phyloP scores from a whole-genome alignment of 1,140 invertebrate species.

The Onthophagus taurus region DNA sequence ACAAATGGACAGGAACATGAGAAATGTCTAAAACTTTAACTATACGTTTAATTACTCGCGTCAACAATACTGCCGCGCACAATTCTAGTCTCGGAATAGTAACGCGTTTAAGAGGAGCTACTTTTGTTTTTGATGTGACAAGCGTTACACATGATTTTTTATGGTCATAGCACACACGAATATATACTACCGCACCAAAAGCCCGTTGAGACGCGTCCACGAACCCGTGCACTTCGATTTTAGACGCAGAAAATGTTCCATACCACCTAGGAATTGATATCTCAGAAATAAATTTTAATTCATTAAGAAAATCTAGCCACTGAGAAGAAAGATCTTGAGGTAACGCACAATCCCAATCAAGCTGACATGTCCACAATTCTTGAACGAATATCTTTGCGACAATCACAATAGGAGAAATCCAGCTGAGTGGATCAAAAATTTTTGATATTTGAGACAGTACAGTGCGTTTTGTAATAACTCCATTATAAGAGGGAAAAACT shows the following conservation, averaged over 20 bases:
- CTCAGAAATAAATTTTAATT: conserved; percentile 15
- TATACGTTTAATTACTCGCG: too few species aligned
- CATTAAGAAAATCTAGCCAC: conserved; percentile 19
- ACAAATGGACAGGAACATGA: too few species aligned
- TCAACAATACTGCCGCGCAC: not conserved
- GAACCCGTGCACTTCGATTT: conserved; percentile 26
- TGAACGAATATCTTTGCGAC: conserved; percentile 33
- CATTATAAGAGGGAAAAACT: too few species aligned
- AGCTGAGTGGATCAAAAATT: conserved; percentile 23
- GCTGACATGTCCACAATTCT: conserved; percentile 23
- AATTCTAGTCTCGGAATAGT: conserved; percentile 6
- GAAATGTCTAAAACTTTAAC: too few species aligned
- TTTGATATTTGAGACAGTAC: conserved; percentile 4
- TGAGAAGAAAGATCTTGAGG: conserved; percentile 13
- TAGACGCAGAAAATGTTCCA: not conserved
- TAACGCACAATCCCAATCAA: conserved; percentile 32
- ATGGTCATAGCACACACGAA: not conserved
- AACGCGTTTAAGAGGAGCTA: conserved; percentile 34
- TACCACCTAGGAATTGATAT: conserved; percentile 14
- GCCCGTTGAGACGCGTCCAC: conserved; percentile 23
- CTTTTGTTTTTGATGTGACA: conserved; percentile 28
- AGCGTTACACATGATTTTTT: conserved; percentile 14
- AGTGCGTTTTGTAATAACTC: conserved; percentile 3
- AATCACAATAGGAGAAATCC: conserved; percentile 24
- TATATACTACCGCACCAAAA: conserved; percentile 13